Base-by-base conservation (phyloP, 2,797 vertebrate genomes). In the Notolepis coatsorum region DNA sequence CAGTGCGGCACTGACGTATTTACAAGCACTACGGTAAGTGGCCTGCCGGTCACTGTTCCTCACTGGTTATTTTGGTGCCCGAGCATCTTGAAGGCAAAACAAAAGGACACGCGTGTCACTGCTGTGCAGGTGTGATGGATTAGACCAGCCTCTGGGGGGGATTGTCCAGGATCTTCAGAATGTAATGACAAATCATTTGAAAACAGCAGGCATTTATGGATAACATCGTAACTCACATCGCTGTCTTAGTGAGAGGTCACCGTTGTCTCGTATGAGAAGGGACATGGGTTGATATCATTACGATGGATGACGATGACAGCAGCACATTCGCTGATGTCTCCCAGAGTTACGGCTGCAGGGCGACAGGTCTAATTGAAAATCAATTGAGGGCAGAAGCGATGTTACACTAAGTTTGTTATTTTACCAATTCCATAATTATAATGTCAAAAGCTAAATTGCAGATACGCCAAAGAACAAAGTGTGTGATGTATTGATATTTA, bases 151-250 rank as follows among this genome's bases (percentile, higher is more conserved):
- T 52, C 65, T 65, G 81, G 83, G 84, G 87, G 81, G 85, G 79
- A n/a, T n/a, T n/a, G 86, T 84, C 79, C 84, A 61, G 73, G 35
- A 84, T 75, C 79, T 75, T 87, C 85, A 86, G 80, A 84, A 77
- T 79, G 68, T 87, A 84, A 88, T 88, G 79, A 88, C 88, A 90
- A 84, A 72, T 86, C 84, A 89, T 87, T 71, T 77, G 68, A 85
- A 89, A 86, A 77, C 77, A 86, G 75, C 76, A 79, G 65, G 75
- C 52, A 65, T 78, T 72, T 65, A 74, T 75, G 73, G 82, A 85
- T 85, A 82, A 79, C 70, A n/a, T 71, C 45, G 23, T 71, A 58
- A 74, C 68, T 72, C 56, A 51, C 61, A 72, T 63, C 56, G 62
- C 10, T 71, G 59, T 71, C 38, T 84, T 82, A 57, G 59, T 30